A percentile compares a stretch with the other conserved stretches of the same genome.
Conservation (phyloP, 1,140 invertebrate genomes). For the Nymphalis io region DNA sequence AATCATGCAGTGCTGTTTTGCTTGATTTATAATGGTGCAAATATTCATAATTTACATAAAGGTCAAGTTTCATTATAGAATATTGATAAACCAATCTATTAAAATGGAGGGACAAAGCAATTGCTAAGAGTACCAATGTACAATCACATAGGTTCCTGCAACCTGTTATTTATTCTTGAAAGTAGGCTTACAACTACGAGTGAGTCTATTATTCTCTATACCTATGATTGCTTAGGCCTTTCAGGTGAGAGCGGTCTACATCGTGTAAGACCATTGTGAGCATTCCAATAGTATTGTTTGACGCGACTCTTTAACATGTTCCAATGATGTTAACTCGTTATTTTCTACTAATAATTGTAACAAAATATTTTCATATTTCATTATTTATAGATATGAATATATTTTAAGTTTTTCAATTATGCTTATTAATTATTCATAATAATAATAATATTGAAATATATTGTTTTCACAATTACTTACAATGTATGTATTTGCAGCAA, state of each 20-base stretch:
- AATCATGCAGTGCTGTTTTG: too few species aligned
- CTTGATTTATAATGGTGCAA: too few species aligned
- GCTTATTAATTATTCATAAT: too few species aligned
- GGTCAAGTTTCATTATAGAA: too few species aligned
- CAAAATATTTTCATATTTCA: neutral
- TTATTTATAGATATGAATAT: too few species aligned
- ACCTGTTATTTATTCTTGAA: constrained; percentile 37
- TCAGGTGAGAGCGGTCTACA: constrained; percentile 45
- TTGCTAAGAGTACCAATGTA: neutral
- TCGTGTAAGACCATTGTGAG: constrained; percentile 33
- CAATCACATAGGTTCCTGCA: constrained; percentile 17
- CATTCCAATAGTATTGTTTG: constrained; percentile 36
- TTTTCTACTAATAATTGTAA: constrained; percentile 10
- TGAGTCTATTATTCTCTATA: constrained; percentile 35
- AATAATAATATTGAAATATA: too few species aligned
- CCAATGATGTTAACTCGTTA: constrained; percentile 31
- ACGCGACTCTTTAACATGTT: constrained; percentile 25
- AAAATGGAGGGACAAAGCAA: neutral
- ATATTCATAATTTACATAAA: too few species aligned
- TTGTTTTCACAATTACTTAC: too few species aligned
- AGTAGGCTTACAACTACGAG: constrained; percentile 33
- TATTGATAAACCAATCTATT: neutral
- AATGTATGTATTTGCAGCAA: too few species aligned
- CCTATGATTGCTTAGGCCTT: constrained; percentile 36
- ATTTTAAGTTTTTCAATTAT: too few species aligned